A percentile compares a stretch with the other conserved stretches of the same genome.
phyloP scores from a whole-genome alignment of 1,140 invertebrate genomes.

The Cataglyphis hispanica region DNA sequence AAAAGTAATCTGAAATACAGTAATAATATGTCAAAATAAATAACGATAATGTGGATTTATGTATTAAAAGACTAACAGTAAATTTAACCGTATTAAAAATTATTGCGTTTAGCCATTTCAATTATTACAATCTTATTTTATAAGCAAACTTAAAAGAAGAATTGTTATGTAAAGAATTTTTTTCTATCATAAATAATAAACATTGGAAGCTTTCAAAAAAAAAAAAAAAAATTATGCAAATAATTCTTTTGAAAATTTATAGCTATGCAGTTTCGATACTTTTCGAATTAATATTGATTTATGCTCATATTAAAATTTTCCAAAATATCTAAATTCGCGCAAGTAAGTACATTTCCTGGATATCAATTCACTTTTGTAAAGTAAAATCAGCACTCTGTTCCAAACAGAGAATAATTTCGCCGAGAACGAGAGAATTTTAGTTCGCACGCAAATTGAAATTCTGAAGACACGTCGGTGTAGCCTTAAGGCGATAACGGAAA shows the following conservation, averaged over 20 bases:
- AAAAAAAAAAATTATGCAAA: not conserved
- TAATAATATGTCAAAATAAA: not conserved
- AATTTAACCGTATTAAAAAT: not conserved
- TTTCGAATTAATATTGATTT: slow-evolving; percentile 19
- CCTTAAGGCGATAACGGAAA: slow-evolving; percentile 41
- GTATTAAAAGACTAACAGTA: too few relatives aligned
- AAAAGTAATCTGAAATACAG: not conserved
- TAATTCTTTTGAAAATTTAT: slow-evolving; percentile 3
- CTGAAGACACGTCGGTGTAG: slow-evolving; percentile 26
- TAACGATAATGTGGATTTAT: not conserved
- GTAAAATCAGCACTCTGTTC: slow-evolving; percentile 13
- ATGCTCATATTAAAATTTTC: slow-evolving; percentile 2
- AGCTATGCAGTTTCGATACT: slow-evolving; percentile 14
- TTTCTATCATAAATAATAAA: slow-evolving; percentile 11
- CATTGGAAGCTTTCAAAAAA: not conserved
- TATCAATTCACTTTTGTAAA: slow-evolving; percentile 32
- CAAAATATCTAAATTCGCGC: not conserved
- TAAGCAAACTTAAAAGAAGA: not conserved
- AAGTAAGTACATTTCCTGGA: slow-evolving; percentile 10
- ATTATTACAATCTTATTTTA: slow-evolving; percentile 3
- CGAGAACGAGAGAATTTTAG: not conserved
- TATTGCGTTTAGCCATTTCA: not conserved
- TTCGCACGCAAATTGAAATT: slow-evolving; percentile 52
- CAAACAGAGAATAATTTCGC: slow-evolving; percentile 26
- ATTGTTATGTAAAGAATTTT: too few relatives aligned